Conservation (phyloP, 1,140 invertebrate species). For the Grapholita molesta region DNA sequence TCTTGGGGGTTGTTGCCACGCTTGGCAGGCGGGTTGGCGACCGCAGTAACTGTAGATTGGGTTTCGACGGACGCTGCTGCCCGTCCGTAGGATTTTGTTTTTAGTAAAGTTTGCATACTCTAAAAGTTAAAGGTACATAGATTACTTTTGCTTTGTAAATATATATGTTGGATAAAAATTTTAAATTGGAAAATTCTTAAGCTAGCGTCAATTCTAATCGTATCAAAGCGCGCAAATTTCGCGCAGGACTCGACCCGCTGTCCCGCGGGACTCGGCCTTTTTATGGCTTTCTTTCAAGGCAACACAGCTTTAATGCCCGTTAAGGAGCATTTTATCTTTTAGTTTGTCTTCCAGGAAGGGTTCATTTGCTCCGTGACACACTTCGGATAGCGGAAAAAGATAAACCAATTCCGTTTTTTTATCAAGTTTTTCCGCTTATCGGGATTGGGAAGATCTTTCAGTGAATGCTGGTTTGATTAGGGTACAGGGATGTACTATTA, state of each 20-base stretch:
- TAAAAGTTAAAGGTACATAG: too few relatives aligned
- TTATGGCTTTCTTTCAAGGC: conserved; percentile 63
- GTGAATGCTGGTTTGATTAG: conserved; percentile 10
- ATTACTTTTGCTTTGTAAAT: too few relatives aligned
- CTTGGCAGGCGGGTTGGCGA: too few relatives aligned
- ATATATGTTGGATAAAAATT: too few relatives aligned
- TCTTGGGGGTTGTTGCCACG: too few relatives aligned
- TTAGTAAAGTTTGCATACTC: too few relatives aligned
- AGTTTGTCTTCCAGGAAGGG: conserved; percentile 68
- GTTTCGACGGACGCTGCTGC: too few relatives aligned
- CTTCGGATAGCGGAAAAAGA: conserved; percentile 61
- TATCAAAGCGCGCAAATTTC: not conserved
- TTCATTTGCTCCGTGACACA: conserved; percentile 60
- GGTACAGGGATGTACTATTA: not conserved
- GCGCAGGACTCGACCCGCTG: conserved; percentile 38
- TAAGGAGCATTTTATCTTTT: conserved; percentile 72
- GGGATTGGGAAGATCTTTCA: conserved; percentile 28
- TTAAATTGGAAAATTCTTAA: not conserved
- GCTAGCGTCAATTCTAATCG: not conserved
- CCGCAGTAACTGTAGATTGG: too few relatives aligned
- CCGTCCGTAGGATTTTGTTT: too few relatives aligned
- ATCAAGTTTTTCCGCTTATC: conserved; percentile 56
- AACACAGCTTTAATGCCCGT: conserved; percentile 69
- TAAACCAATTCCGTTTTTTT: conserved; percentile 53
- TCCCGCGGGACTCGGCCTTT: conserved; percentile 50